Evolutionary conservation across 2,797 vertebrate species (phyloP).

Genomic region (Sardinella longiceps): DNA sequence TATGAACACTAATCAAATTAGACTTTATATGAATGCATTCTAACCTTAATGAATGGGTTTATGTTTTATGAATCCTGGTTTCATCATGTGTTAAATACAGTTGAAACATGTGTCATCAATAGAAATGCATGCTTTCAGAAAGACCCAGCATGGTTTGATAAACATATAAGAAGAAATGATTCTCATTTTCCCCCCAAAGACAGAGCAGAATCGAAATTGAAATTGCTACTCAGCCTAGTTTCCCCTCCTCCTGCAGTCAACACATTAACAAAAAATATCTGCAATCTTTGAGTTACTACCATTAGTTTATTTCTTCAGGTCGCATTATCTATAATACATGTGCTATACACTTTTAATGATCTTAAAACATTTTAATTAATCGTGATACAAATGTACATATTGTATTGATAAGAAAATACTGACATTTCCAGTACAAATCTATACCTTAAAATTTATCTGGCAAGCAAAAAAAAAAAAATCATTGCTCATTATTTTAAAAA

Average conservation of each 20-base stretch:
- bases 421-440: slow-evolving; percentile 83
- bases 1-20: too few relatives aligned
- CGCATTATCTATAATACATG: slow-evolving; percentile 70
- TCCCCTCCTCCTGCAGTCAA: neutral
- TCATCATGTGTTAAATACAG: too few relatives aligned
- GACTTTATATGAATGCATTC: too few relatives aligned
- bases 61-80: too few relatives aligned
- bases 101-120: too few relatives aligned
- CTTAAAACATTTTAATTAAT: slow-evolving; percentile 72
- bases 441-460: slow-evolving; percentile 77
- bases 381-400: slow-evolving; percentile 77
- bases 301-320: slow-evolving; percentile 80
- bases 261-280: slow-evolving; percentile 3
- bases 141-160: too few relatives aligned
- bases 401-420: slow-evolving; percentile 82
- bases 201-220: too few relatives aligned
- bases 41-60: too few relatives aligned
- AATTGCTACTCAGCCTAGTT: too few relatives aligned
- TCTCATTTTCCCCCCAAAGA: too few relatives aligned
- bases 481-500: slow-evolving; percentile 64
- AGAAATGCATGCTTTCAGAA: too few relatives aligned
- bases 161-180: too few relatives aligned
- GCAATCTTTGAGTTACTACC: slow-evolving; percentile 59
- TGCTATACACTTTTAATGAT: slow-evolving; percentile 65
- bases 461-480: slow-evolving; percentile 63